These are phyloP conservation scores for Megatriorchis doriae DNA, from an alignment of 2,113 vertebrate species.

Conservation along the genomic window DNA sequence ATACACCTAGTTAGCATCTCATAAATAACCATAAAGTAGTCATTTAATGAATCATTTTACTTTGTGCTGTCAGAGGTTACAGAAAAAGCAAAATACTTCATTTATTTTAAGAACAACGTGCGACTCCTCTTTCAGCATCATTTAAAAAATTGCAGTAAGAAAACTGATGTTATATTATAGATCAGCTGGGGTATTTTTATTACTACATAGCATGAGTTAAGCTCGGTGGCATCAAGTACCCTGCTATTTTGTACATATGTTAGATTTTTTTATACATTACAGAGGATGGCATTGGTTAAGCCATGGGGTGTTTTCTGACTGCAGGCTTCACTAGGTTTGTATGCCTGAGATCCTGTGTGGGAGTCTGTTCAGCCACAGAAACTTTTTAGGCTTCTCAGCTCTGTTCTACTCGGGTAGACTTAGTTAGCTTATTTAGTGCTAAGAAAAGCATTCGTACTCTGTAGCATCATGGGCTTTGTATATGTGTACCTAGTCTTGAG, in stretches of 20 bases:
- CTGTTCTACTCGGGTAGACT: background rate
- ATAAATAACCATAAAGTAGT: conserved; percentile 78
- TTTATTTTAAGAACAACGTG: conserved; percentile 70
- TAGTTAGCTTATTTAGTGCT: background rate
- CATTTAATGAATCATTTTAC: conserved; percentile 75
- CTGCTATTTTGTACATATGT: background rate
- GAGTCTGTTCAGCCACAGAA: background rate
- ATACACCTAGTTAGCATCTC: conserved; percentile 77
- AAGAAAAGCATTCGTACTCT: background rate
- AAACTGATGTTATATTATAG: background rate
- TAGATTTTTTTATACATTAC: background rate
- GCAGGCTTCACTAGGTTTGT: background rate
- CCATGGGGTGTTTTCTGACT: background rate
- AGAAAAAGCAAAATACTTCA: conserved; percentile 62
- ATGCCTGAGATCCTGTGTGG: background rate
- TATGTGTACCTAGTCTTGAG: too few relatives aligned
- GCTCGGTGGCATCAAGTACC: background rate
- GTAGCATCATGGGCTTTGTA: background rate
- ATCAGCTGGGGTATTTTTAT: background rate
- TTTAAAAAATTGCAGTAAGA: background rate
- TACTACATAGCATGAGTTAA: background rate
- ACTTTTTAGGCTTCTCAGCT: background rate
- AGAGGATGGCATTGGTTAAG: background rate
- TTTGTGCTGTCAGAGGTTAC: conserved; percentile 75
- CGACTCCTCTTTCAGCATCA: background rate